Conservation (phyloP, 2,888 invertebrate genomes). For the Ophioninae sp. region DNA sequence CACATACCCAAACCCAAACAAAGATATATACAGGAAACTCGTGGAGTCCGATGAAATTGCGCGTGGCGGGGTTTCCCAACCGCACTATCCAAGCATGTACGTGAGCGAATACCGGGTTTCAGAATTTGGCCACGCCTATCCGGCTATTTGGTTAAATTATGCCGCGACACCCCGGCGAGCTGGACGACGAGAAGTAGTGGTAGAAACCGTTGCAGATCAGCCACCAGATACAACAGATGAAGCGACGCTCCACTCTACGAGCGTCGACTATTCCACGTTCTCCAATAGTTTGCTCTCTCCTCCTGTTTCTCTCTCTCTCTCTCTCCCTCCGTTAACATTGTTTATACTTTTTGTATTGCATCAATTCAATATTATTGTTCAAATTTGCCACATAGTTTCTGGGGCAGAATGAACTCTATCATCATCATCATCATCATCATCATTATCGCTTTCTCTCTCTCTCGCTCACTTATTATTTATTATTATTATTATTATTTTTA, state of each 20-base stretch:
- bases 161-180: slow-evolving; percentile 55
- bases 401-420: too few relatives aligned
- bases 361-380: too few relatives aligned
- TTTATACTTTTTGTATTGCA: too few relatives aligned
- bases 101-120: slow-evolving; percentile 58
- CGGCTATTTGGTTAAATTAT: slow-evolving; percentile 67
- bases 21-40: slow-evolving; percentile 35
- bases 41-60: slow-evolving; percentile 64
- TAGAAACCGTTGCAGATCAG: slow-evolving; percentile 18
- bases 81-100: slow-evolving; percentile 63
- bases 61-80: slow-evolving; percentile 63
- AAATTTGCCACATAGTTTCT: too few relatives aligned
- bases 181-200: slow-evolving; percentile 19
- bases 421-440: too few relatives aligned
- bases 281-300: slow-evolving; percentile 8
- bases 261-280: slow-evolving; percentile 27
- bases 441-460: too few relatives aligned
- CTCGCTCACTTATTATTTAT: too few relatives aligned
- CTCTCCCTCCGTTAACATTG: slow-evolving; percentile 8
- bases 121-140: slow-evolving; percentile 65
- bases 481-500: too few relatives aligned
- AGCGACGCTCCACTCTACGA: slow-evolving; percentile 30
- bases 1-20: neutral
- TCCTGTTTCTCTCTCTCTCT: slow-evolving; percentile 41
- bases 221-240: slow-evolving; percentile 17